Conservation (phyloP, 2,113 vertebrate genomes). For the Sitta europaea region DNA sequence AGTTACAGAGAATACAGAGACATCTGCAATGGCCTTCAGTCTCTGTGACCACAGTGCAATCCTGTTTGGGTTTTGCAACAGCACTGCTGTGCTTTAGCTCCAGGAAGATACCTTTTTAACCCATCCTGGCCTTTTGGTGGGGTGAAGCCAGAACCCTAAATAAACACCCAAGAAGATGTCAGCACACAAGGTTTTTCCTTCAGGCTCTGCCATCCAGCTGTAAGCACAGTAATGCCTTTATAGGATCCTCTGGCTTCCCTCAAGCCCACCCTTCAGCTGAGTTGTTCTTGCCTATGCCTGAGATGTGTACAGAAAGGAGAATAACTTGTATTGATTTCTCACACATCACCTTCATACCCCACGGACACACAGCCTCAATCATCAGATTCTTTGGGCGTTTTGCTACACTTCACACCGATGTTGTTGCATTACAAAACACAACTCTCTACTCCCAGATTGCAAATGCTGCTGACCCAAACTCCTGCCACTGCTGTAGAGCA, state of each 20-base stretch:
- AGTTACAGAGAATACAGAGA: not conserved
- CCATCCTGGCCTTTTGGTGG: not conserved
- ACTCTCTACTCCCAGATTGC: not conserved
- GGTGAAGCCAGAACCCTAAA: not conserved
- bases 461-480: not conserved
- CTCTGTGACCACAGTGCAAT: not conserved
- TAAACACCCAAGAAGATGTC: not conserved
- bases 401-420: not conserved
- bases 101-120: not conserved
- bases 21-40: not conserved
- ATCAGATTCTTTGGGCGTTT: not conserved
- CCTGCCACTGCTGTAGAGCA: not conserved
- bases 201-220: not conserved
- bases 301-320: not conserved
- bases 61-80: not conserved
- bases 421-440: not conserved
- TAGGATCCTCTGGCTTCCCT: not conserved
- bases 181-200: not conserved
- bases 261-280: not conserved
- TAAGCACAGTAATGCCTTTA: not conserved
- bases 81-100: not conserved
- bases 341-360: not conserved
- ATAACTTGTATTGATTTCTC: not conserved
- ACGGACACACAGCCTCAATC: not conserved
- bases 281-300: not conserved